Base-by-base conservation (phyloP, 2,797 vertebrate genomes). In the Rhinogobio ventralis region DNA sequence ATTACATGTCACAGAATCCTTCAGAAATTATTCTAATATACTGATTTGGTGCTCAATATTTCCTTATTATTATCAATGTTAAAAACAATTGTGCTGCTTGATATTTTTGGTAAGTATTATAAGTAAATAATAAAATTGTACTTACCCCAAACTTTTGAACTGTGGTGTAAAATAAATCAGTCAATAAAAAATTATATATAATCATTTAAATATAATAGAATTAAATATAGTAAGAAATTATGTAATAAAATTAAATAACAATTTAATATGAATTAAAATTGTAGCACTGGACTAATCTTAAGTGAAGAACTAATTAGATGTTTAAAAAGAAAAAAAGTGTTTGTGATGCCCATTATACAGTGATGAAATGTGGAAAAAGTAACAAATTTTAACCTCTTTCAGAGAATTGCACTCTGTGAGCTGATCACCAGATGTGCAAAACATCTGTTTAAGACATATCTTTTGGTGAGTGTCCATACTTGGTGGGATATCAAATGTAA, bases 401-500 rank as follows among this genome's bases (percentile, higher is more conserved):
- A 99, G 98, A 98, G 96, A 95, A 96, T 98, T 68, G 95, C 95
- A 85, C 90, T 99, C 45, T 94, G 94, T 74, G 98, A 99, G 89
- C 77, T 98, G 91, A 96, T 99, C 91, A 96, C 96, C 60, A 95
- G 98, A 84, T 97, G 98, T 62, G 96, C 97, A 53, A 99, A 99
- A 89, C 98, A 99, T 91, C 95, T 98, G 91, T 99, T 99, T 93
- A 97, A 96, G 94, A 96, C 95, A 0, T 99, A 97, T 89, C 95
- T 99, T 73, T 96, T 97, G 96, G 98, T 99, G 91, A 89, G 85
- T 28, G 0, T 46, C 0, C 74, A 45, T 49, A 23, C 60, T 49
- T 28, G 3, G 55, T 45, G 15, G 4, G 23, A 46, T 60, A 60
- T 46, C 77, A 36, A 39, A 75, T n/a, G 14, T 71, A 25, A 23